Evolutionary conservation across 64 coral and sea anemone genomes (phyloP).

Genomic region (Exaiptasia diaphana): DNA sequence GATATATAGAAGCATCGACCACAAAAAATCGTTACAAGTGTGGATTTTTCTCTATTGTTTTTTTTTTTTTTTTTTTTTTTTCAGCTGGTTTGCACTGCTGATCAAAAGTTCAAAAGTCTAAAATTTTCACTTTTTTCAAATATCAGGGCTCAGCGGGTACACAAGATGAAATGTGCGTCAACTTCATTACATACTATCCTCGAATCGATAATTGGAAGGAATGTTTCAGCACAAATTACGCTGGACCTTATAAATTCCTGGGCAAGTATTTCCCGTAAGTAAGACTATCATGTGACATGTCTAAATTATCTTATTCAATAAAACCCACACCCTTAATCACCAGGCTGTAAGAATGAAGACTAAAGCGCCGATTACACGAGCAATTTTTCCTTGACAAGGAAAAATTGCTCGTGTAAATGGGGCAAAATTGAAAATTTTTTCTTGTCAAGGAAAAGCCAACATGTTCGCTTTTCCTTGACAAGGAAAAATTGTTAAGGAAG

Average conservation of each 20-base stretch:
- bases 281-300: background rate
- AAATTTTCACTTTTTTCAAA: background rate
- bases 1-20: background rate
- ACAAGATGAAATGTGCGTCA: background rate
- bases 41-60: too few relatives aligned
- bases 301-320: background rate
- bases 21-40: too few relatives aligned
- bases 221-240: background rate
- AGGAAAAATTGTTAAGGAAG: too few relatives aligned
- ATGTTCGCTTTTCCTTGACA: too few relatives aligned
- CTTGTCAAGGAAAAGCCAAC: too few relatives aligned
- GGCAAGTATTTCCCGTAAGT: slow-evolving; percentile 20
- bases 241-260: background rate
- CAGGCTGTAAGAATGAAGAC: too few relatives aligned
- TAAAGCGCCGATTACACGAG: too few relatives aligned
- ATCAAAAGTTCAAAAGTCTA: background rate
- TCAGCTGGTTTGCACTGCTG: too few relatives aligned
- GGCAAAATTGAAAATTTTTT: too few relatives aligned
- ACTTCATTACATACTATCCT: slow-evolving; percentile 14
- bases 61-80: too few relatives aligned
- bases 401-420: too few relatives aligned
- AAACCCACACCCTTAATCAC: background rate
- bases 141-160: background rate
- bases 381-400: too few relatives aligned
- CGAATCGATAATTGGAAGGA: background rate